Base-by-base conservation (phyloP, 2,797 vertebrate genomes). In the Xenopus petersii region DNA sequence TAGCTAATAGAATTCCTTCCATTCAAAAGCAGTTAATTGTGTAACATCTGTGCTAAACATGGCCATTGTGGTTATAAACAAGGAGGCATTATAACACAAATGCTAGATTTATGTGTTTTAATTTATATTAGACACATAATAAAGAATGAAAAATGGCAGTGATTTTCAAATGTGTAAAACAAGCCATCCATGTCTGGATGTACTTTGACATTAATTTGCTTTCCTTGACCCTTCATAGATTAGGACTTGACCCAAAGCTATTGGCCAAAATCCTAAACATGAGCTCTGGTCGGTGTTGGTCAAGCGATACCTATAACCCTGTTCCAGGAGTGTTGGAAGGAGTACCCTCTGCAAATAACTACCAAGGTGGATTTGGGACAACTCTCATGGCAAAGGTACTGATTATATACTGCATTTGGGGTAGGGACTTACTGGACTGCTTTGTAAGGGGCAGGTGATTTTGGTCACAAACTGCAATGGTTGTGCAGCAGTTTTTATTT, bases 301-400 rank as follows among this genome's bases (percentile, higher is more conserved):
- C 97, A 85, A 98, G 96, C 77, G 96, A 99, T 84, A 95, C 94
- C 0, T 99, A 99, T 79, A 99, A 98, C 86, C 97, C 97, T n/a
- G 97, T 98, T 42, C 97, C 97, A n/a, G 97, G 98, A 61, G 97
- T 99, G 80, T 98, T 99, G 98, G 96, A 97, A 84, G 96, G 97
- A 48, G 96, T 99, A 4, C 98, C 98, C 0, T 96, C 98, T 24
- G 94, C 89, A 71, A 99, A 99, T 85, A 95, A 96, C 92, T 99
- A 98, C 74, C 96, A 98, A 83, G 98, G 98, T 80, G 97, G 98
- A 82, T 99, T 99, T 69, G 96, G 93, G 87, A 92, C 96, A 63
- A 93, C 94, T 36, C 92, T 99, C 73, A 99, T 99, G 98, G 93
- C 97, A 30, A 99, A 99, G 95, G 97, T 99, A 87, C 10, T 42